Evolutionary conservation across 1,140 invertebrate genomes (phyloP), one percentile per base, ranked within the genome.

Genomic region (Hypsibius dujardini): DNA sequence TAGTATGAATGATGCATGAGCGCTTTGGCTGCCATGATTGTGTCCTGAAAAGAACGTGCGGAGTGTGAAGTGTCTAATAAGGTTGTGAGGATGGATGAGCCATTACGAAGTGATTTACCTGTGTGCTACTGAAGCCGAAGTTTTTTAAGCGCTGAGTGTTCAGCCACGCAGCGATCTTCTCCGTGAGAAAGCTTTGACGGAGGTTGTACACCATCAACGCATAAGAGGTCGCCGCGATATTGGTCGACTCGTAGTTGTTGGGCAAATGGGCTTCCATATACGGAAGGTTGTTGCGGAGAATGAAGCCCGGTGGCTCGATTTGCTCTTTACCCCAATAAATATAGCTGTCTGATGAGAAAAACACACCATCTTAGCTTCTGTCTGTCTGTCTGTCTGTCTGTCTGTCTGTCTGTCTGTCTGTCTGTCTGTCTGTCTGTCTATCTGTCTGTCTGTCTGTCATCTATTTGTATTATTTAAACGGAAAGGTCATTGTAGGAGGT

Each of bases 91-190:
- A 40, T n/a, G 46, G 7, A 42, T n/a, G 28, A 2, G 46, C 59
- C 73, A 70, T 47, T 73, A 15, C 70, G 60, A 15, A 28, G 28
- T 28, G 28, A 28, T 28, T 28, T 28, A 85, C 86, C 80, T 93
- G 90, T 1, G 92, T 94, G 0, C 91, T 94, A 0, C 90, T 90
- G 90, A 92, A 95, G 0, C 92, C 93, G 50, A 89, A 89, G 76
- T 95, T 88, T n/a, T 87, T 87, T 0, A 95, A 82, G 69, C 93
- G 83, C 77, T 95, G 92, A 0, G 88, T 84, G 78, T 94, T 94
- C 2, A 97, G 80, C 93, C 93, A 97, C 76, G 87, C 86, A 45
- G 95, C 91, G 76, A 95, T 92, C 12, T 87, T 84, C 72, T 91
- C 89, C 46, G 87, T 83, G 70, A 86, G 83, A 72, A 87, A 82